These are phyloP conservation scores for Thermophis baileyi DNA, from an alignment of 2,113 vertebrate species.

Conservation along the genomic window DNA sequence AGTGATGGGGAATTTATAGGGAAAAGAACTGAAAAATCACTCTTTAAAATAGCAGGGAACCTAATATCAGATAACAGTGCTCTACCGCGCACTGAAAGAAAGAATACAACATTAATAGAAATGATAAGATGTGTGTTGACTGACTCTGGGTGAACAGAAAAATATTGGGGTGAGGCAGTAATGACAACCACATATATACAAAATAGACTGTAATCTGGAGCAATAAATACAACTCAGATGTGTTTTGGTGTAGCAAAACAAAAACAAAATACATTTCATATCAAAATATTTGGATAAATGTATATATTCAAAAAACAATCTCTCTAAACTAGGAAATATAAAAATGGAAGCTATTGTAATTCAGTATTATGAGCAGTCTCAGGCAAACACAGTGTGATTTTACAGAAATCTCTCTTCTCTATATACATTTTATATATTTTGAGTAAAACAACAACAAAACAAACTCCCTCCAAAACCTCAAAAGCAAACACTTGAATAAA, in stretches of 20 bases:
- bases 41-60: not conserved
- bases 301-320: not conserved
- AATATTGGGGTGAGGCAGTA: not conserved
- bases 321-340: not conserved
- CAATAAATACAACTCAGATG: not conserved
- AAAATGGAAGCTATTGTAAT: not conserved
- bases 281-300: not conserved
- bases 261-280: not conserved
- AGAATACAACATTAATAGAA: not conserved
- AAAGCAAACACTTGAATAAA: not conserved
- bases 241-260: not conserved
- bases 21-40: not conserved
- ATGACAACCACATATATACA: not conserved
- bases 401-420: not conserved
- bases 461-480: not conserved
- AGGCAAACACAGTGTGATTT: not conserved
- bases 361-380: not conserved
- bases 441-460: not conserved
- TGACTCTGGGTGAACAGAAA: not conserved
- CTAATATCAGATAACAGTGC: not conserved
- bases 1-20: not conserved
- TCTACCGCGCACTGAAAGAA: not conserved
- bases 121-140: not conserved
- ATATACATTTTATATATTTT: not conserved
- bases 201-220: not conserved